Base-by-base conservation (phyloP, 2,797 vertebrate genomes). In the Babyrousa celebensis region DNA sequence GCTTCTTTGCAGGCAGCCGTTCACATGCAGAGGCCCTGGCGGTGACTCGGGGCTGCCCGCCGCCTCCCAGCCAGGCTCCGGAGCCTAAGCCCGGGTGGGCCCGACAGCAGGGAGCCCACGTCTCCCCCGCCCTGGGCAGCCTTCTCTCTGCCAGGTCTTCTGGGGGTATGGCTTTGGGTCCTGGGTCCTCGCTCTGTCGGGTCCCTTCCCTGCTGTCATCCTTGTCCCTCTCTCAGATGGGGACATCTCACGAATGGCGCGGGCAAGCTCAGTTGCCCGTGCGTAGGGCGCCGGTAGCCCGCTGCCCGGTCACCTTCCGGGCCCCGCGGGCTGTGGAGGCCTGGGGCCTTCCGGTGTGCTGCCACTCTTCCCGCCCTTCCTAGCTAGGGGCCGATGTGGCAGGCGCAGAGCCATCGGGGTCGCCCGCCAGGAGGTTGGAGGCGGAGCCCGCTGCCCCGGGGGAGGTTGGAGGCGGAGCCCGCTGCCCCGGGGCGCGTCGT, bases 321-420 rank as follows among this genome's bases (percentile, higher is more conserved):
- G 43, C 43, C 43, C 43, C 9, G 43, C 43, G 6, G 6, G 43
- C 43, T 48, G 43, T 10, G 43, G 43, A 48, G 43, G 43, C 43
- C 43, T 6, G 43, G 43, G 43, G 43, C 43, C 43, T 48, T 48
- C 43, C 43, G 6, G 43, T 48, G 43, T 10, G 43, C 43, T 48
- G 43, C 54, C 27, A 2, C 6, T 58, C 63, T 23, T 1, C 54
- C 48, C 1, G 2, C 48, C 27, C 8, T 4, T 25, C 27, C 8
- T 4, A 48, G 8, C 27, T 48, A 48, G 43, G 29, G 43, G n/a
- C 65, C 1, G 6, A 18, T 43, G 1, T 3, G 9, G 9, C 36
- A 3, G 17, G 7, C 0, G 0, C 0, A 21, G 75, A 23, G 2
- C 11, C 12, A 0, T 71, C 12, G 10, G 0, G 72, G 36, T 18